Conservation (phyloP, 2,888 invertebrate species). For the Drosophila histrio region DNA sequence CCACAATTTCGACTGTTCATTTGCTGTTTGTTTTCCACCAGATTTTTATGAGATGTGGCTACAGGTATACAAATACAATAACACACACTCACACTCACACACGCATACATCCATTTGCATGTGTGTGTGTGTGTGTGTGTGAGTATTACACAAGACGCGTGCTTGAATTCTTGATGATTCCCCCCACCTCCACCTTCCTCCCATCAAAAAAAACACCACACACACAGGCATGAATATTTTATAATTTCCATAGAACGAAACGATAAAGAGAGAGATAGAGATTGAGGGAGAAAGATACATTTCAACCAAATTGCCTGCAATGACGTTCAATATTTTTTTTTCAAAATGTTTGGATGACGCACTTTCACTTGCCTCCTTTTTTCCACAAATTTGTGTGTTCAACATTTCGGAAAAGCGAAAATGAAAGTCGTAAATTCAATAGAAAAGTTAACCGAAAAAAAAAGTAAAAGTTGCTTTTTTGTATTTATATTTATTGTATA, state of each 20-base stretch:
- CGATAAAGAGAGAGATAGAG: neutral
- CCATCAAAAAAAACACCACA: neutral
- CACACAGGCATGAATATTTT: constrained; percentile 54
- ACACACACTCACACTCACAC: neutral
- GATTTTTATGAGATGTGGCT: constrained; percentile 39
- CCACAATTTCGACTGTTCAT: constrained; percentile 15
- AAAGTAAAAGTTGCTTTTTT: constrained; percentile 3
- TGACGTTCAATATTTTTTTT: constrained; percentile 58
- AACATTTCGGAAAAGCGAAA: constrained; percentile 1
- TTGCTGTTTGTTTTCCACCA: constrained; percentile 7
- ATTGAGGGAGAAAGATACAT: constrained; percentile 16
- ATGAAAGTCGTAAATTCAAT: neutral
- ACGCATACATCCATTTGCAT: neutral
- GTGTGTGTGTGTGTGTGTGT: constrained; percentile 13
- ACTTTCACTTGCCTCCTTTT: constrained; percentile 25
- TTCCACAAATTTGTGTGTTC: neutral
- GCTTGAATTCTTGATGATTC: constrained; percentile 66
- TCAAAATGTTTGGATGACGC: constrained; percentile 39
- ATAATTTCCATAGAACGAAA: constrained; percentile 47
- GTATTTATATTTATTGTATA: neutral
- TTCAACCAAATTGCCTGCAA: constrained; percentile 49
- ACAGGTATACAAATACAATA: constrained; percentile 24
- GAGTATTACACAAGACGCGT: constrained; percentile 50
- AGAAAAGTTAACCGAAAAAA: neutral
- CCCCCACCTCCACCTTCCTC: constrained; percentile 20